Conservation (phyloP, 2,113 vertebrate species). For the Arothron firmamentum region DNA sequence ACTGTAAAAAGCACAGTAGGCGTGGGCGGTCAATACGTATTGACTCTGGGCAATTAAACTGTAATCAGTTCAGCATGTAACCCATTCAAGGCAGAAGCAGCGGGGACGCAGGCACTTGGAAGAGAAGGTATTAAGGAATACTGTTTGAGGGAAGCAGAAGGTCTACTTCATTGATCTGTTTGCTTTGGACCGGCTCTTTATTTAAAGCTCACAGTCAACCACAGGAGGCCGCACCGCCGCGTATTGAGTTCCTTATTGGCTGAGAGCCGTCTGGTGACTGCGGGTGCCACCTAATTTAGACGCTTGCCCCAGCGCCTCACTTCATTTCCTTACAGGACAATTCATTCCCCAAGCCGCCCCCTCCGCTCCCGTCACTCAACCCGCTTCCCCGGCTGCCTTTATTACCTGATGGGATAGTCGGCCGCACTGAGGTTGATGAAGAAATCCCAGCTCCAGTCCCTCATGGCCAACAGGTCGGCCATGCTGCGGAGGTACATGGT, state of each 20-base stretch:
- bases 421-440: constrained; percentile 99
- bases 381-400: background rate
- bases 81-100: constrained; percentile 49
- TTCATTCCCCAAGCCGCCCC: background rate
- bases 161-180: constrained; percentile 60
- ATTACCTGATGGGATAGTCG: constrained; percentile 95
- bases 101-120: constrained; percentile 27
- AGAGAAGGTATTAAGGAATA: constrained; percentile 47
- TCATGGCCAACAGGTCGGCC: constrained; percentile 92
- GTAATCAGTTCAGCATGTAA: constrained; percentile 70
- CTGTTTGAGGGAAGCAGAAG: constrained; percentile 40
- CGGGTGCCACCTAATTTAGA: constrained; percentile 15
- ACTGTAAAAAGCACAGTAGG: constrained; percentile 29
- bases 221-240: constrained; percentile 29
- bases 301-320: background rate
- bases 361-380: background rate
- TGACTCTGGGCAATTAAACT: constrained; percentile 64
- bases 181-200: constrained; percentile 58
- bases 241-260: constrained; percentile 50
- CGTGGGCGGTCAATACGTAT: constrained; percentile 60
- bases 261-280: constrained; percentile 8
- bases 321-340: constrained; percentile 15
- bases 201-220: constrained; percentile 61
- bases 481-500: constrained; percentile 94
- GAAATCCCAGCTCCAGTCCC: constrained; percentile 97